Evolutionary conservation across 2,113 vertebrate species (phyloP).

Genomic region (Callopanchax toddi): DNA sequence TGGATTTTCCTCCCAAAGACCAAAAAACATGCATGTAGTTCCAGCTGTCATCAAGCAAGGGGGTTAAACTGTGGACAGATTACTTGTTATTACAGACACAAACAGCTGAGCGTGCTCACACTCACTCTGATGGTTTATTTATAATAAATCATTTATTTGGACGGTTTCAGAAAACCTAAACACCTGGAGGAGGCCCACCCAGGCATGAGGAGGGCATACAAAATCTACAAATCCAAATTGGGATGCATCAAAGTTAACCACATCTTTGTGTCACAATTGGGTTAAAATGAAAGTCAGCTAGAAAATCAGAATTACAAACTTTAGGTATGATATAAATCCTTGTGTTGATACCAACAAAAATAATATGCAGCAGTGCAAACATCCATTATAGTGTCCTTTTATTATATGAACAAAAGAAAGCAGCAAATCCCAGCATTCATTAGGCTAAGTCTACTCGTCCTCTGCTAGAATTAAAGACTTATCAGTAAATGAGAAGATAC

Average conservation of each 20-base stretch:
- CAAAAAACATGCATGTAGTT: too few species aligned
- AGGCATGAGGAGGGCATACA: not conserved
- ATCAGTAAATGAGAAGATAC: not conserved
- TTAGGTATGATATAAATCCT: too few species aligned
- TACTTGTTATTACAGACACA: too few species aligned
- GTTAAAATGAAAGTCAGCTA: not conserved
- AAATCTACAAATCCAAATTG: not conserved
- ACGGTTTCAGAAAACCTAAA: not conserved
- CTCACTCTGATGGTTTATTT: not conserved
- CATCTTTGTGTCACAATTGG: not conserved
- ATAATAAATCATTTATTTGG: not conserved
- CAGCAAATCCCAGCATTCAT: not conserved
- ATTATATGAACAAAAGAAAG: too few species aligned
- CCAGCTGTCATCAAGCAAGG: too few species aligned
- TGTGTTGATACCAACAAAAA: not conserved
- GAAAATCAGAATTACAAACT: not conserved
- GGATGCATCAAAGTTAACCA: not conserved
- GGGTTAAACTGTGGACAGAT: too few species aligned
- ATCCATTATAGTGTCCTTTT: not conserved
- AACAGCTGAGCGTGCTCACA: not conserved
- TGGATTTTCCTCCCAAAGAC: too few species aligned
- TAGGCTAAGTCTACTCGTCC: not conserved
- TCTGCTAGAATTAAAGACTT: not conserved
- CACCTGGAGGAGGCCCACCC: not conserved
- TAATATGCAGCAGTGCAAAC: not conserved